Conservation (phyloP, 2,113 vertebrate species). For the Fregata magnificens region DNA sequence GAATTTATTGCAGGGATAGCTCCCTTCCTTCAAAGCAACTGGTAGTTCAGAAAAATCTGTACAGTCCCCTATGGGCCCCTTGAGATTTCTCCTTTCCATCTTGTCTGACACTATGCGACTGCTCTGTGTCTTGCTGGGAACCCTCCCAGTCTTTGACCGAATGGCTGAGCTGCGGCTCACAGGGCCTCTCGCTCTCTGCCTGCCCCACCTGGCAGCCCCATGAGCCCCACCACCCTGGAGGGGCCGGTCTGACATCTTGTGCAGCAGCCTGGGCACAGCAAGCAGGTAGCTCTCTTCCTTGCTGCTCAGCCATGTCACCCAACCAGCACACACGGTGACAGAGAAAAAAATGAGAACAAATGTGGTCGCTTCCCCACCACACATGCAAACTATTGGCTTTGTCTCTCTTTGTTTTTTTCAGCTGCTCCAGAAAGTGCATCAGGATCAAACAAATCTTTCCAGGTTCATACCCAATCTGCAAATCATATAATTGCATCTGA, state of each 20-base stretch:
- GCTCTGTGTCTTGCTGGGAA: background rate
- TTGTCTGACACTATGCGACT: background rate
- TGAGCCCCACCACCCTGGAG: no score
- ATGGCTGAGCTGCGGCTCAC: fast-evolving
- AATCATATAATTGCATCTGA: background rate
- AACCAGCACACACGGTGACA: background rate
- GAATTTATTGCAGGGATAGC: background rate
- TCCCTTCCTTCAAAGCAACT: background rate
- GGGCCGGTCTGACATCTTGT: no score
- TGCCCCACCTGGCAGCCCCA: background rate
- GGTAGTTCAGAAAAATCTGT: background rate
- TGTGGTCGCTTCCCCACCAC: background rate
- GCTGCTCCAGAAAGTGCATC: background rate
- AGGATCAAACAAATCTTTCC: background rate
- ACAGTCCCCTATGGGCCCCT: background rate
- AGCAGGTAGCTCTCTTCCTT: no score
- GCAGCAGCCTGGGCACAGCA: no score
- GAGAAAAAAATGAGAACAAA: background rate
- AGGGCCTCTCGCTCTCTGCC: background rate
- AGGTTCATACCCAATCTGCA: background rate
- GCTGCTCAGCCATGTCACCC: no score
- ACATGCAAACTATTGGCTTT: background rate
- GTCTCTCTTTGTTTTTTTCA: background rate
- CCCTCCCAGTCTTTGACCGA: background rate
- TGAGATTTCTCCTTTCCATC: background rate